Conservation (phyloP, 2,888 invertebrate genomes). For the Dinocampus coccinellae region DNA sequence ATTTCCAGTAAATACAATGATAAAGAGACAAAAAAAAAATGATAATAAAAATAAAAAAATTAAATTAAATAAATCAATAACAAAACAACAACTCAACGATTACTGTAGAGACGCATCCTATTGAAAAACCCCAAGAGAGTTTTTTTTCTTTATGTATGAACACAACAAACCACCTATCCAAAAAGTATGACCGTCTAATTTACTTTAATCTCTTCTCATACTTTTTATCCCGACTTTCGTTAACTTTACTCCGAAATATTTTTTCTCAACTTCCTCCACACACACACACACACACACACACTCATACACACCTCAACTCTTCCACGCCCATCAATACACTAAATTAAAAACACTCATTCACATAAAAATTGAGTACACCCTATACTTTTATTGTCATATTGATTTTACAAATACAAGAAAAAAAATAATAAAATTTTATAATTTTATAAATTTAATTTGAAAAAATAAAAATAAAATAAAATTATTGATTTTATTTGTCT, state of each 20-base stretch:
- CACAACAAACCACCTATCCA: no score
- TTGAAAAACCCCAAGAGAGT: conserved; percentile 13
- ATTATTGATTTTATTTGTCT: background rate
- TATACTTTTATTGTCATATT: background rate
- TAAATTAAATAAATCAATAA: no score
- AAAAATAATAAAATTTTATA: conserved; percentile 7
- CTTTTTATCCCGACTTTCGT: background rate
- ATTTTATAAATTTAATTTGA: background rate
- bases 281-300: no score
- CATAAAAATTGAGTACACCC: no score
- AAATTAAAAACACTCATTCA: background rate
- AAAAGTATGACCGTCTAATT: conserved; percentile 8
- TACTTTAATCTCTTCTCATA: conserved; percentile 22
- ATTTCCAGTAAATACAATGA: background rate
- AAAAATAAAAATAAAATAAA: no score
- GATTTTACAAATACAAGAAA: background rate
- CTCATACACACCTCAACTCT: no score
- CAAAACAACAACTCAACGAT: background rate
- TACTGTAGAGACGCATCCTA: conserved; percentile 25
- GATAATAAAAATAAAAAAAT: background rate
- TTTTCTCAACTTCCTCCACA: no score
- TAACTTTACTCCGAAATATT: background rate
- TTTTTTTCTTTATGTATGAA: conserved; percentile 1
- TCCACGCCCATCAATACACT: no score
- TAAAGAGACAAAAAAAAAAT: background rate